Conservation (phyloP, 2,888 invertebrate genomes). For the Lathronympha strigana region DNA sequence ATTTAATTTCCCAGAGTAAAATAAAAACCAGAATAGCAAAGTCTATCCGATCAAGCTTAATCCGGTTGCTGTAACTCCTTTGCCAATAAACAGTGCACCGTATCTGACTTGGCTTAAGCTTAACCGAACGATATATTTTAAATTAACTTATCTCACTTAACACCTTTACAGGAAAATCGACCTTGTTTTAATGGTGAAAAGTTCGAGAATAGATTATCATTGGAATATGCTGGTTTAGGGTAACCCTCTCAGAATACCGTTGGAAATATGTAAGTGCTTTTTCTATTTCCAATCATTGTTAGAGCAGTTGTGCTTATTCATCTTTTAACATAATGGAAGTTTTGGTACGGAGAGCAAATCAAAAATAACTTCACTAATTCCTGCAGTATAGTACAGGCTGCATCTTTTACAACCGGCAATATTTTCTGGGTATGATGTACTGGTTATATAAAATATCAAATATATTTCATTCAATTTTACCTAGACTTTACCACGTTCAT, state of each 20-base stretch:
- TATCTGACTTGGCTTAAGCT: slow-evolving; percentile 55
- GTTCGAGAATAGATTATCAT: neutral
- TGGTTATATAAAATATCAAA: too few relatives aligned
- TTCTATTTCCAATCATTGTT: slow-evolving; percentile 26
- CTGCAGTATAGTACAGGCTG: too few relatives aligned
- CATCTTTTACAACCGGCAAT: too few relatives aligned
- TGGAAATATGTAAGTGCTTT: slow-evolving; percentile 23
- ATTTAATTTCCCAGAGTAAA: slow-evolving; percentile 12
- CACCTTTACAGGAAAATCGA: neutral
- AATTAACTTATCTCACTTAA: neutral
- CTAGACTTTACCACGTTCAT: too few relatives aligned
- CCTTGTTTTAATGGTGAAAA: neutral
- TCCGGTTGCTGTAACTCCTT: slow-evolving; percentile 60
- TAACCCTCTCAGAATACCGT: neutral
- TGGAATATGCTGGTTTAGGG: neutral
- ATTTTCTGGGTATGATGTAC: too few relatives aligned
- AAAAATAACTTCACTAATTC: neutral
- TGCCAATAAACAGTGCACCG: slow-evolving; percentile 62
- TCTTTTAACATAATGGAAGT: slow-evolving; percentile 9
- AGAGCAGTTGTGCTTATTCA: slow-evolving; percentile 1
- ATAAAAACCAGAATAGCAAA: slow-evolving; percentile 31
- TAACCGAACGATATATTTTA: slow-evolving; percentile 43
- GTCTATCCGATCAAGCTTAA: slow-evolving; percentile 58
- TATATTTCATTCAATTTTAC: too few relatives aligned
- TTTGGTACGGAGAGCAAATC: neutral